phyloP scores from a whole-genome alignment of 2,888 invertebrate species.

The Sylvicola fuscatus region DNA sequence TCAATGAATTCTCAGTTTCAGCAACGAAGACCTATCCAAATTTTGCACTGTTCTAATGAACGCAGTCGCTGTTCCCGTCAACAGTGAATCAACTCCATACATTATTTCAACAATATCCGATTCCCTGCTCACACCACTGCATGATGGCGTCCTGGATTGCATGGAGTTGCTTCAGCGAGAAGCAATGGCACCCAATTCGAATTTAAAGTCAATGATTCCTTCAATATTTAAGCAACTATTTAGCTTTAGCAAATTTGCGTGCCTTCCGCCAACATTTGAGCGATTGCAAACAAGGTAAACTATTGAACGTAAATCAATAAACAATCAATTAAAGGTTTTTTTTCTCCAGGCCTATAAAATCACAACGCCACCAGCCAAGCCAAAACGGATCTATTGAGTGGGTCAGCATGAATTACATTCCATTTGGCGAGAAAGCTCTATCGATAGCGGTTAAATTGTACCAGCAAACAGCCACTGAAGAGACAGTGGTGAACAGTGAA shows the following conservation, averaged over 20 bases:
- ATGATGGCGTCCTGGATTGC: constrained; percentile 68
- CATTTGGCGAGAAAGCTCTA: constrained; percentile 65
- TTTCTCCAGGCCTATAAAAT: constrained; percentile 3
- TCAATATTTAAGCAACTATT: constrained; percentile 44
- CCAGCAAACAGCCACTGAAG: constrained; percentile 46
- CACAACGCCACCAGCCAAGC: constrained; percentile 7
- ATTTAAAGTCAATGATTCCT: constrained; percentile 40
- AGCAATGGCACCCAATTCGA: constrained; percentile 33
- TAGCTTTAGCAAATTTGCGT: constrained; percentile 46
- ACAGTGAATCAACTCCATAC: constrained; percentile 59
- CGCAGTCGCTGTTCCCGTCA: constrained; percentile 60
- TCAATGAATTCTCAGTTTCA: constrained; percentile 14
- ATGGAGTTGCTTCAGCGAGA: constrained; percentile 74
- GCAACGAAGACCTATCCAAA: constrained; percentile 48
- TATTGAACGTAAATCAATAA: constrained; percentile 11
- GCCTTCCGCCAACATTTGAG: constrained; percentile 37
- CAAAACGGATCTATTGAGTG: constrained; percentile 37
- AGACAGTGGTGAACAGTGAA: constrained; percentile 46
- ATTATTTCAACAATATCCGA: constrained; percentile 64
- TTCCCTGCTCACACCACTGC: constrained; percentile 58
- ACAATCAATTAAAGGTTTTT: constrained; percentile 9
- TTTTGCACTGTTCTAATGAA: constrained; percentile 58
- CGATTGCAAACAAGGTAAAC: constrained; percentile 32
- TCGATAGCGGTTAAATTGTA: constrained; percentile 55
- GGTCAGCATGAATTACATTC: constrained; percentile 64